Evolutionary conservation across 2,797 vertebrate species (phyloP).

Genomic region (Ctenosaura bakeri): DNA sequence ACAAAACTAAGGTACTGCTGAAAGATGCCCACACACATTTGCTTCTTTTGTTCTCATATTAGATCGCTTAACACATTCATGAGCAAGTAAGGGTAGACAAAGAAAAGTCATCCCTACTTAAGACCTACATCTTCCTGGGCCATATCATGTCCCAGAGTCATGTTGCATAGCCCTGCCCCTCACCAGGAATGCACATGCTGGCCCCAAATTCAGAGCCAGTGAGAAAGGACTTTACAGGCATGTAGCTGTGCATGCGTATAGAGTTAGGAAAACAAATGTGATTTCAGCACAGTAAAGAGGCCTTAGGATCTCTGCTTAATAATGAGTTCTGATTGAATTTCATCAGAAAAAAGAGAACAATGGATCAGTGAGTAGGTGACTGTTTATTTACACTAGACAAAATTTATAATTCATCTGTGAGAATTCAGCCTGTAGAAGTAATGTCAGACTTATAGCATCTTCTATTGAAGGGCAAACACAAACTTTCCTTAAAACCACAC

Average conservation of each 20-base stretch:
- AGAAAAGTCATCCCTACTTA: too few relatives aligned
- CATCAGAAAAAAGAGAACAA: not conserved
- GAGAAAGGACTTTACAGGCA: too few relatives aligned
- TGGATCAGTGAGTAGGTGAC: not conserved
- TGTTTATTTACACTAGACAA: not conserved
- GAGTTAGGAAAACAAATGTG: not conserved
- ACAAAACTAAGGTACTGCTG: not conserved
- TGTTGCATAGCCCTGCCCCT: too few relatives aligned
- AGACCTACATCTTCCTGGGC: not conserved
- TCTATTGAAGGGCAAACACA: not conserved
- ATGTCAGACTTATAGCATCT: not conserved
- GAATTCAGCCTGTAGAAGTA: not conserved
- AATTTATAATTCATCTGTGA: not conserved
- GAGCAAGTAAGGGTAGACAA: too few relatives aligned
- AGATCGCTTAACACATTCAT: too few relatives aligned
- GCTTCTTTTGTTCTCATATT: not conserved
- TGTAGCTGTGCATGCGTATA: too few relatives aligned
- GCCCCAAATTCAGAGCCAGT: too few relatives aligned
- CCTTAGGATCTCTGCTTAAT: not conserved
- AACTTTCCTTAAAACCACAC: not conserved
- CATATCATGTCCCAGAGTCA: too few relatives aligned
- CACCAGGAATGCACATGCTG: too few relatives aligned
- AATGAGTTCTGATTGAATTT: not conserved
- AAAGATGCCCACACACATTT: not conserved
- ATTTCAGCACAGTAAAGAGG: not conserved